phyloP scores from a whole-genome alignment of 2,888 invertebrate species.

The Rotaria socialis region DNA sequence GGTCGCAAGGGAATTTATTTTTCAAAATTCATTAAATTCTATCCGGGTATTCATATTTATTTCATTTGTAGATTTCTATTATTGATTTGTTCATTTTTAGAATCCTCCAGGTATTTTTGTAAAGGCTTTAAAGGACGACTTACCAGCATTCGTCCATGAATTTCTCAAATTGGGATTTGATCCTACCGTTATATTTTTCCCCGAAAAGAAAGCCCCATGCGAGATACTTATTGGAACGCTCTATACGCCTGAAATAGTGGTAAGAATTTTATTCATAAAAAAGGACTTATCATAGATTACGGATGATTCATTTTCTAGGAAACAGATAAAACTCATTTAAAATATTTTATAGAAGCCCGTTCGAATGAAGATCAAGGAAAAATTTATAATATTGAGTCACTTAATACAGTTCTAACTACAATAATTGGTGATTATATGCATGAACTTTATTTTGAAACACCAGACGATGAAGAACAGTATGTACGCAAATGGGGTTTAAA shows the following conservation, averaged over 20 bases:
- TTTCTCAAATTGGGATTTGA: background rate
- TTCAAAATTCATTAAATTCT: background rate
- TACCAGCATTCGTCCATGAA: background rate
- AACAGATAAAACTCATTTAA: background rate
- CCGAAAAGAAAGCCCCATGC: background rate
- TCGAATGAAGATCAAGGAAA: too few relatives aligned
- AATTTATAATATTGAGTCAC: background rate
- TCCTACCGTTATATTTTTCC: background rate
- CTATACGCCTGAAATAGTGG: background rate
- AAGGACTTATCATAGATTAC: background rate
- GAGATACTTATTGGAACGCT: background rate
- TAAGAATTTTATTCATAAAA: background rate
- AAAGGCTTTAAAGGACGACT: background rate
- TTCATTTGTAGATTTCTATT: background rate
- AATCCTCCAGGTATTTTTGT: background rate
- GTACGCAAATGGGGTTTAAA: background rate
- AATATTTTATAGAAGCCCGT: background rate
- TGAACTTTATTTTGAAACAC: background rate
- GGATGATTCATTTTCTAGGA: background rate
- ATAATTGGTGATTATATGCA: background rate
- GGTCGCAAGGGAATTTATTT: background rate
- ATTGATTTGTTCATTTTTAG: background rate
- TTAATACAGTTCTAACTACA: background rate
- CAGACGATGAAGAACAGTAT: background rate
- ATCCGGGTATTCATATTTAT: background rate